phyloP scores from a whole-genome alignment of 2,888 invertebrate genomes.

The Hofmannophila pseudospretella region DNA sequence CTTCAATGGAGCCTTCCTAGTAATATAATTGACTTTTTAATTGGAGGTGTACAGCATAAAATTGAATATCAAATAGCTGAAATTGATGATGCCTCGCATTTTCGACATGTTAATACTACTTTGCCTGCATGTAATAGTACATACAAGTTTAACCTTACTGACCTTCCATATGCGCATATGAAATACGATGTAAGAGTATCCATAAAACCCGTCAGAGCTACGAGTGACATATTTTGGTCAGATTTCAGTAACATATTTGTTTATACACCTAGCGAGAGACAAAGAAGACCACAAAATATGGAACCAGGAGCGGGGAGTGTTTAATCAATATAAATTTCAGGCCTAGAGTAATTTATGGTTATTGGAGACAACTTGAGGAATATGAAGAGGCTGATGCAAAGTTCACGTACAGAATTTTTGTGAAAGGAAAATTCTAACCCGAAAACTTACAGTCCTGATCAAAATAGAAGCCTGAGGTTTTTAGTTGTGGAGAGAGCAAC shows the following conservation, averaged over 20 bases:
- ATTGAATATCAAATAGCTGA: conserved; percentile 70
- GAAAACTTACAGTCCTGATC: conserved; percentile 55
- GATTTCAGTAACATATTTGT: conserved; percentile 78
- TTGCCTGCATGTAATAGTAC: conserved; percentile 50
- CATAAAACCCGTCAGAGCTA: conserved; percentile 75
- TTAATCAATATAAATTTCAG: conserved; percentile 78
- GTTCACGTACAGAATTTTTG: conserved; percentile 82
- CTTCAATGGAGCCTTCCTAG: conserved; percentile 56
- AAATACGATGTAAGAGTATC: conserved; percentile 85
- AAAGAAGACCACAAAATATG: conserved; percentile 82
- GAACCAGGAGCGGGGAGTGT: conserved; percentile 87
- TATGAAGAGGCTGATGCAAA: conserved; percentile 85
- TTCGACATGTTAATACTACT: conserved; percentile 58
- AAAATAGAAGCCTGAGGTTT: conserved; percentile 78
- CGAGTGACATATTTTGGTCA: conserved; percentile 83
- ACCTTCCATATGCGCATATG: conserved; percentile 81
- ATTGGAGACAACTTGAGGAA: conserved; percentile 86
- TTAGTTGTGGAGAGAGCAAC: conserved; percentile 76
- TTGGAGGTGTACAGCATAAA: conserved; percentile 52
- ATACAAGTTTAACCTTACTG: conserved; percentile 64
- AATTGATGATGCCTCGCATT: conserved; percentile 57
- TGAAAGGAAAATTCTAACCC: conserved; percentile 43
- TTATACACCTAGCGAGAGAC: conserved; percentile 79
- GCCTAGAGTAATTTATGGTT: conserved; percentile 82
- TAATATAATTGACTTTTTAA: conserved; percentile 51